Evolutionary conservation across 2,797 vertebrate genomes (phyloP).

Genomic region (Gallinago nigripennis): DNA sequence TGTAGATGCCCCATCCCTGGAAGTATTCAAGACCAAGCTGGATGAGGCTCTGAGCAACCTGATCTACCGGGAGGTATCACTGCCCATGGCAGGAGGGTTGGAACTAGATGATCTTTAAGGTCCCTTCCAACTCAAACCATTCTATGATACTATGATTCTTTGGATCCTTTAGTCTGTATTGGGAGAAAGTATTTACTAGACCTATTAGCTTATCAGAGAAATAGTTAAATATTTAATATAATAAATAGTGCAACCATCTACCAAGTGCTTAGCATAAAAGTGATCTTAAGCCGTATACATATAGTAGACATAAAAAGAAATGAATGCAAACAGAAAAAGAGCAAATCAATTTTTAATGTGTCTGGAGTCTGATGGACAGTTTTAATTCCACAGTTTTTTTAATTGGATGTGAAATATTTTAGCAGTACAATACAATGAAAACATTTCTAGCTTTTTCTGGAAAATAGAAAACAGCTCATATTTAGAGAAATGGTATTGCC

Average conservation of each 20-base stretch:
- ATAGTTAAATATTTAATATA: background rate
- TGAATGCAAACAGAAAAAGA: background rate
- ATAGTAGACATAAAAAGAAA: background rate
- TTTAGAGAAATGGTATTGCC: background rate
- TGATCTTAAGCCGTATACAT: background rate
- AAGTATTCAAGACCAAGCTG: background rate
- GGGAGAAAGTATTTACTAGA: background rate
- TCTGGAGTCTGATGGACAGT: rapidly evolving
- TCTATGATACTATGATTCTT: background rate
- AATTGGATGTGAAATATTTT: background rate
- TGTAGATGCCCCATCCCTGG: background rate
- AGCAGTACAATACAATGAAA: background rate
- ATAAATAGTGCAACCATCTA: background rate
- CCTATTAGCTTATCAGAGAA: background rate
- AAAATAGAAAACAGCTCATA: background rate
- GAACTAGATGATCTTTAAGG: too few relatives aligned
- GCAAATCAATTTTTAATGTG: background rate
- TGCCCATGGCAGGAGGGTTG: too few relatives aligned
- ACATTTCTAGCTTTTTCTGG: background rate
- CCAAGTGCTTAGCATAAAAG: background rate
- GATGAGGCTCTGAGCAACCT: background rate
- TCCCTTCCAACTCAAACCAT: too few relatives aligned
- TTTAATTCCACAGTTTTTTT: background rate
- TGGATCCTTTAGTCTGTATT: background rate
- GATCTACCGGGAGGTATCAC: background rate